Conservation (phyloP, 2,888 invertebrate genomes). For the Synergus umbraculus region DNA sequence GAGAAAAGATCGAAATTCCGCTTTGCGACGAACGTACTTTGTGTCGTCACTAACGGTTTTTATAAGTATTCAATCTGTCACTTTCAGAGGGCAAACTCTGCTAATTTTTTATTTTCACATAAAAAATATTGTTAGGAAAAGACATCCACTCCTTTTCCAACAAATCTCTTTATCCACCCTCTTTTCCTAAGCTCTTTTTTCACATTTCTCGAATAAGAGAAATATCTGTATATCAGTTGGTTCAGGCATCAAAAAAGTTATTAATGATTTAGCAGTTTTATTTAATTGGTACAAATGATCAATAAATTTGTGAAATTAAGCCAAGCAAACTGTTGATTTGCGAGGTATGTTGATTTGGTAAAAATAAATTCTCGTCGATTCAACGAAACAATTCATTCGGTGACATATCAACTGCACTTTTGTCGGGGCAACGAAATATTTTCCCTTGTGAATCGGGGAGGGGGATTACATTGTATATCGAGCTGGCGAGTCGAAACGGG, state of each 20-base stretch:
- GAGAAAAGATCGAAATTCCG: conserved; percentile 20
- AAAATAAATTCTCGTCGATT: conserved; percentile 24
- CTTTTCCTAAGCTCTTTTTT: too few species aligned
- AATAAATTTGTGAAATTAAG: conserved; percentile 3
- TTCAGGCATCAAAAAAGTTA: too few species aligned
- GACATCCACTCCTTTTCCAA: too few species aligned
- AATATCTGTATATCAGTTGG: too few species aligned
- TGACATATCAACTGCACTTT: conserved; percentile 18
- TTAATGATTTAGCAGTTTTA: too few species aligned
- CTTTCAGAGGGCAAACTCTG: background rate
- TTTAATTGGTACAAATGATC: too few species aligned
- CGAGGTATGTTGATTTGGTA: conserved; percentile 5
- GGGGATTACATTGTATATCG: conserved; percentile 36
- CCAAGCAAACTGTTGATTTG: conserved; percentile 10
- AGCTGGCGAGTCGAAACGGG: conserved; percentile 50
- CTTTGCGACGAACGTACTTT: conserved; percentile 21
- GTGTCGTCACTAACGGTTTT: conserved; percentile 9
- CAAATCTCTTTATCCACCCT: background rate
- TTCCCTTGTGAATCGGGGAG: conserved; percentile 13
- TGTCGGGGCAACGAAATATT: conserved; percentile 12
- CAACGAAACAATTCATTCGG: conserved; percentile 31
- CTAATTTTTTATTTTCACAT: too few species aligned
- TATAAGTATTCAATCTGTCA: conserved; percentile 2
- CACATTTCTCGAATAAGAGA: too few species aligned
- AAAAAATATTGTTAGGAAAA: too few species aligned